Evolutionary conservation across 37 sponge, comb jelly and placozoan genomes (phyloP), one percentile per base, ranked within the genome.

Genomic region (Halichondria panicea): DNA sequence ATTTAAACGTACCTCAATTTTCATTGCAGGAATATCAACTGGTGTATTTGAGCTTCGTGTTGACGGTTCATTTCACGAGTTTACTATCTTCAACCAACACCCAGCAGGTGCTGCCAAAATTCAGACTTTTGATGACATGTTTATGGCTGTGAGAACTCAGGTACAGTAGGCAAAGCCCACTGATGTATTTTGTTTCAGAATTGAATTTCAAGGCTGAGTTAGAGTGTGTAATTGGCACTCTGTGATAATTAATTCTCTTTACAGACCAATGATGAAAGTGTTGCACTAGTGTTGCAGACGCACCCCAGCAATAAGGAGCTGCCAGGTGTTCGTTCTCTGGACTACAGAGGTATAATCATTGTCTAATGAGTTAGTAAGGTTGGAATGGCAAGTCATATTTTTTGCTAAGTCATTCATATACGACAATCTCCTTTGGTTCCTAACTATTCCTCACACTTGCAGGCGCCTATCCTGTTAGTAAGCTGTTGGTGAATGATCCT

Each of bases 51-150:
- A 74, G 62, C 75, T 74, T 19, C 60, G 75, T 15, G 75, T 43
- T 35, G 75, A 74, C 24, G 75, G 75, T 28, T 39, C 37, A 4
- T 74, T 74, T 36, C 62, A 58, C 31, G 75, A 74, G 42, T 74
- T 60, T 60, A 74, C 62, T 62, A 74, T 74, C 75, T 74, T 74
- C 75, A 74, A 74, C 62, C 75, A 74, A 37, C 19, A 74, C 75
- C 75, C 75, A 4, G 75, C 75, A 60, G 75, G 75, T 13, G 61
- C 75, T 0, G 61, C 75, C 36, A 74, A 74, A 43, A 39, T 74
- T 42, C 62, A 60, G 36, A 37, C 37, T n/a, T 24, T 74, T 59
- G 75, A 74, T 31, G 61, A 74, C 43, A 40, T 60, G 18, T 74
- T 74, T 25, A 62, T 74, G 75, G 75, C 42, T 12, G 30, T 68